Evolutionary conservation across 2,888 invertebrate genomes (phyloP).

Genomic region (Endotricha flammealis): DNA sequence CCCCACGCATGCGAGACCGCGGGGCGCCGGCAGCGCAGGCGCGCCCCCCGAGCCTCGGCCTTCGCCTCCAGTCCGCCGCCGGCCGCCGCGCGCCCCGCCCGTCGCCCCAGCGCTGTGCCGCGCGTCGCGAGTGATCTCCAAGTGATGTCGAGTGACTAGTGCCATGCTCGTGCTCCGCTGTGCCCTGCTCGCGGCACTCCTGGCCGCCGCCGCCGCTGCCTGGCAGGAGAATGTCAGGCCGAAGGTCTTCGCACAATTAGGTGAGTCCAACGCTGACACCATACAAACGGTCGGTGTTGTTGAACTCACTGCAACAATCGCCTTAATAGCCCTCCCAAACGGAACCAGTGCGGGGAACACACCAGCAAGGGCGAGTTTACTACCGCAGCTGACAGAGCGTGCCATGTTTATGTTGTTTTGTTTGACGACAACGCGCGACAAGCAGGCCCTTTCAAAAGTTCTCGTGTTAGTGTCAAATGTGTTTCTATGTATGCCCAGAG

Average conservation of each 20-base stretch:
- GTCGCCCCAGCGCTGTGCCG: slow-evolving; percentile 35
- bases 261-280: slow-evolving; percentile 78
- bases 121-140: slow-evolving; percentile 63
- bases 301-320: slow-evolving; percentile 56
- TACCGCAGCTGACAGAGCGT: slow-evolving; percentile 28
- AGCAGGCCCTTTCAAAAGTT: slow-evolving; percentile 57
- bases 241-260: slow-evolving; percentile 95
- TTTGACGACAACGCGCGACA: slow-evolving; percentile 64
- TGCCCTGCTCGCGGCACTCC: slow-evolving; percentile 73
- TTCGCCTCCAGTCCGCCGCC: slow-evolving; percentile 72
- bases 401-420: slow-evolving; percentile 67
- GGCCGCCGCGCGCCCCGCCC: slow-evolving; percentile 71
- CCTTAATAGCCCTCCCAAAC: slow-evolving; percentile 44
- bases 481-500: slow-evolving; percentile 31
- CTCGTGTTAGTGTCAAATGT: slow-evolving; percentile 53
- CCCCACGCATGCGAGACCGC: slow-evolving; percentile 77
- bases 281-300: slow-evolving; percentile 45
- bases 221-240: slow-evolving; percentile 96
- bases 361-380: slow-evolving; percentile 34
- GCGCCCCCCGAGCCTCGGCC: slow-evolving; percentile 53
- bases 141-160: slow-evolving; percentile 77
- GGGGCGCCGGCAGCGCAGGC: slow-evolving; percentile 68
- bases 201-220: slow-evolving; percentile 79
- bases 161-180: slow-evolving; percentile 74
- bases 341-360: slow-evolving; percentile 31